Conservation (phyloP, 2,888 invertebrate genomes). For the Thelaira solivaga region DNA sequence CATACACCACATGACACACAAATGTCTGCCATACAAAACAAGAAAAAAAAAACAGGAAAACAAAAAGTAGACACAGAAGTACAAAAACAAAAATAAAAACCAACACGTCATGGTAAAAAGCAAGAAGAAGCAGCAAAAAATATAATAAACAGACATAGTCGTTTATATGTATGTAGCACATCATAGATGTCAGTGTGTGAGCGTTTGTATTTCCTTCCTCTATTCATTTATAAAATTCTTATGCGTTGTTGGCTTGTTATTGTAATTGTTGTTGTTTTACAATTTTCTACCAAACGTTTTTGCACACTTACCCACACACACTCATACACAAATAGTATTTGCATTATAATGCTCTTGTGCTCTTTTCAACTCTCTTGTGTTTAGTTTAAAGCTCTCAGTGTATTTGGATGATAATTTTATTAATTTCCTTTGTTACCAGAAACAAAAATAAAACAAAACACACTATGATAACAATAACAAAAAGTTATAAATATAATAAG, state of each 20-base stretch:
- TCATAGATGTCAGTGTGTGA: conserved; percentile 11
- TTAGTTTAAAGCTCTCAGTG: not conserved
- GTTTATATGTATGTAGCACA: too few species aligned
- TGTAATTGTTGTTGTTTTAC: conserved; percentile 6
- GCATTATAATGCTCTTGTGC: not conserved
- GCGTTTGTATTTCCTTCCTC: conserved; percentile 62
- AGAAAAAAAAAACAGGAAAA: not conserved
- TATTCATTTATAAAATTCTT: conserved; percentile 51
- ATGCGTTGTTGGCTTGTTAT: conserved; percentile 25
- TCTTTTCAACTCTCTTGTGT: not conserved
- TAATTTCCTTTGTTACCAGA: conserved; percentile 17
- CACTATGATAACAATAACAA: too few species aligned
- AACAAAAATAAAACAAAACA: not conserved
- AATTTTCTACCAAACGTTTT: not conserved
- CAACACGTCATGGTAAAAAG: conserved; percentile 50
- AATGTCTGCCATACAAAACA: conserved; percentile 19
- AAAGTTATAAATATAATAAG: not conserved
- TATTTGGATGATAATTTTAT: not conserved
- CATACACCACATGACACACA: conserved; percentile 2
- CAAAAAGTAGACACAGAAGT: conserved; percentile 32
- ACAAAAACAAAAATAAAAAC: conserved; percentile 25
- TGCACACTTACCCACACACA: not conserved
- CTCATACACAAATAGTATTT: not conserved
- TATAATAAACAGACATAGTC: conserved; percentile 11
- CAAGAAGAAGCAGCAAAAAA: conserved; percentile 4